Base-by-base conservation (phyloP, 2,888 invertebrate genomes). In the Diplolepis rosae region DNA sequence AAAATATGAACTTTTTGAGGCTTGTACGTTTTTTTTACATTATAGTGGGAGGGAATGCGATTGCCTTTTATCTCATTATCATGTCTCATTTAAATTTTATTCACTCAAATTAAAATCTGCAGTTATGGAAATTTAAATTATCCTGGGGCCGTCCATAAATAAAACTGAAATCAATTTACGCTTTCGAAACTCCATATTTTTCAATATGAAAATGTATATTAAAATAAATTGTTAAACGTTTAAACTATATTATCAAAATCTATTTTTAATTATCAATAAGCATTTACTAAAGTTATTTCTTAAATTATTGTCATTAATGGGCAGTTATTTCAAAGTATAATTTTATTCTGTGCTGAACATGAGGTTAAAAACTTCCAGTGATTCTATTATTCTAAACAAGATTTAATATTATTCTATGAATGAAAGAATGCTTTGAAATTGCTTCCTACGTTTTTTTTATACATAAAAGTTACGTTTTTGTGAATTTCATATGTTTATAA, bases 21-120 rank as follows among this genome's bases (percentile, higher is more conserved):
- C n/a, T n/a, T n/a, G n/a, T n/a, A n/a, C n/a, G n/a, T n/a, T n/a
- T n/a, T n/a, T n/a, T 35, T 3, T n/a, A 6, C 39, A 61, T 42
- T 7, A 61, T 35, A 61, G 22, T 61, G n/a, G 24, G 39, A 11
- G 32, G n/a, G 9, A 42, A 61, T 24, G 24, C 35, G 4, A 7
- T 1, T 24, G 39, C 39, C 22, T 61, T 61, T n/a, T 39, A 35
- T 39, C 24, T 39, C 39, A 61, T 61, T 61, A 35, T 61, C 9
- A 61, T 61, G 27, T 6, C 9, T 15, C 1, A 48, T 22, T 48
- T 22, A 3, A 22, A 48, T n/a, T 24, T 35, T 24, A 13, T 13
- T 4, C 13, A 9, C 9, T 11, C 11, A 48, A 11, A 15, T 48
- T 7, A 48, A 22, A 22, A 48, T 4, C 22, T 48, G n/a, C n/a